Percentiles rank a stretch among this genome's conserved stretches.
Evolutionary conservation across 2,113 vertebrate genomes (phyloP).

Genomic region (Colinus virginianus): DNA sequence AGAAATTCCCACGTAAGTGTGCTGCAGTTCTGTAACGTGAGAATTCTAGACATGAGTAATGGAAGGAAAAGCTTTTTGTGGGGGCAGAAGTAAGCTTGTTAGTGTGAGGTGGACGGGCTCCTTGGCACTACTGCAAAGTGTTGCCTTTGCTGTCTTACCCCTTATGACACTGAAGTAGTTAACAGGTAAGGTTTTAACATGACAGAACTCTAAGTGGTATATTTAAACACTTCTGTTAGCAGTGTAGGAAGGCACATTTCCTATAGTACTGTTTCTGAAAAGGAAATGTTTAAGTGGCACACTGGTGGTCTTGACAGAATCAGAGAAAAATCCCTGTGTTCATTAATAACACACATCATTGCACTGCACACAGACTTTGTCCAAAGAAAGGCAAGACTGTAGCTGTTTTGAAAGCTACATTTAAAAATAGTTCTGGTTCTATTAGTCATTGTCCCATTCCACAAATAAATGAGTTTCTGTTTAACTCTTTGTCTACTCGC

Average conservation of each 20-base stretch:
- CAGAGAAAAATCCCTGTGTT: conserved; percentile 19
- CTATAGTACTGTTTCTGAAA: conserved; percentile 27
- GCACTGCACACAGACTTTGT: conserved; percentile 42
- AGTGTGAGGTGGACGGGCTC: neutral
- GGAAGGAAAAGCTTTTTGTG: neutral
- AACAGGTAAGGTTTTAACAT: neutral
- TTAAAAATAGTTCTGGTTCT: conserved; percentile 66
- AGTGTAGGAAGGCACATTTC: neutral
- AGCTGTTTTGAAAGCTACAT: conserved; percentile 56
- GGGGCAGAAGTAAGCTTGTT: neutral
- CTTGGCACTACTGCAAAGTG: neutral
- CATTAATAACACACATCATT: conserved; percentile 40
- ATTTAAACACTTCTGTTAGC: neutral
- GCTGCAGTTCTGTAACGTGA: neutral
- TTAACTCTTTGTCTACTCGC: conserved; percentile 44
- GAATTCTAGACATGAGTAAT: neutral
- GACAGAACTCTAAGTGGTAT: neutral
- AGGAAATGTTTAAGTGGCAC: conserved; percentile 32
- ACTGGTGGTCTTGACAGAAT: conserved; percentile 7
- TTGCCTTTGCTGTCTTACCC: neutral
- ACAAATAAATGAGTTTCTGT: conserved; percentile 51
- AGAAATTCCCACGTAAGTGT: neutral
- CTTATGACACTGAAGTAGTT: neutral
- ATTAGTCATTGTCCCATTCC: conserved; percentile 61
- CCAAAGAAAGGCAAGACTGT: conserved; percentile 69